phyloP scores from a whole-genome alignment of 1,140 invertebrate species.

The Heliconius hermathena region DNA sequence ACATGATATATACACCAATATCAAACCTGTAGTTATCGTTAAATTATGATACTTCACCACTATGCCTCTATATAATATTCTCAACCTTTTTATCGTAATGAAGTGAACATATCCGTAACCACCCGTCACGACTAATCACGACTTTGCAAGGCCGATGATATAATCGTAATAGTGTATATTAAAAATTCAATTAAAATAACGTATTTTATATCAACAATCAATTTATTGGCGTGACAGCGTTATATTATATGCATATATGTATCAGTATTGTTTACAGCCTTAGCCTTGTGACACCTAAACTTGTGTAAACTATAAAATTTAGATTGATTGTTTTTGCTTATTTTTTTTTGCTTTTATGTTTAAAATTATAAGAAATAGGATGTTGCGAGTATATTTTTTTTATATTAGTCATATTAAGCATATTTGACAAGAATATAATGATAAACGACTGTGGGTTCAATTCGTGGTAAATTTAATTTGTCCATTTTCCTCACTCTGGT shows the following conservation, averaged over 20 bases:
- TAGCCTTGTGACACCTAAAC: neutral
- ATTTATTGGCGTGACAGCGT: neutral
- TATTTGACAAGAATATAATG: too few relatives aligned
- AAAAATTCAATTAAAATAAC: slow-evolving; percentile 18
- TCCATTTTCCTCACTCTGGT: too few relatives aligned
- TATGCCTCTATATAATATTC: neutral
- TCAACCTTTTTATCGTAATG: neutral
- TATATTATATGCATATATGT: slow-evolving; percentile 2
- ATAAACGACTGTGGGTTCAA: too few relatives aligned
- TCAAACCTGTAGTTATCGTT: neutral
- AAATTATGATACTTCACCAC: neutral
- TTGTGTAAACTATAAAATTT: too few relatives aligned
- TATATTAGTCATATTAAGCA: too few relatives aligned
- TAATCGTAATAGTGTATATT: slow-evolving; percentile 10
- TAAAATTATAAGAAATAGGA: too few relatives aligned
- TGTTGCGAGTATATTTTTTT: too few relatives aligned
- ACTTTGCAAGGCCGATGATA: slow-evolving; percentile 17
- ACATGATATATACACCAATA: neutral
- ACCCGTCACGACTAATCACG: slow-evolving; percentile 16
- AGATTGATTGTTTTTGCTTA: too few relatives aligned
- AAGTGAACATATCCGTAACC: slow-evolving; percentile 24
- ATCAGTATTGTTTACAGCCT: neutral
- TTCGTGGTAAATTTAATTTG: too few relatives aligned
- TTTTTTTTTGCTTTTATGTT: too few relatives aligned
- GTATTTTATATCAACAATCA: neutral